Conservation (phyloP, 2,113 vertebrate genomes). For the Notothenia rossii region DNA sequence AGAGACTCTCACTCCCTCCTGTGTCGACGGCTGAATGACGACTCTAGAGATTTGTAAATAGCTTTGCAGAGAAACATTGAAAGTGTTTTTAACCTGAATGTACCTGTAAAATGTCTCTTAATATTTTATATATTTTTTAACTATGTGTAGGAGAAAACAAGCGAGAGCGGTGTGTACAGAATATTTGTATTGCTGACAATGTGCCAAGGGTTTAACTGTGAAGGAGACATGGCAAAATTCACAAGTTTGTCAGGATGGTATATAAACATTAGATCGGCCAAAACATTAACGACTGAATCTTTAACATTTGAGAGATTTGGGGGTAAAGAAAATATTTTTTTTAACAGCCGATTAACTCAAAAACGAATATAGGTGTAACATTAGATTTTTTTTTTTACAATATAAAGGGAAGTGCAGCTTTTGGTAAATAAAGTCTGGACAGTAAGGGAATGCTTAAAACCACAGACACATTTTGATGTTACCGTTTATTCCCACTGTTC, state of each 20-base stretch:
- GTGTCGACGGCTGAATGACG: slow-evolving; percentile 62
- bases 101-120: slow-evolving; percentile 73
- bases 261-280: not conserved
- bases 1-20: slow-evolving; percentile 6
- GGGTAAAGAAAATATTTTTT: not conserved
- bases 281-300: not conserved
- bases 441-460: not conserved
- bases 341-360: too few species aligned
- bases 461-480: not conserved
- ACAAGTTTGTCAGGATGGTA: not conserved
- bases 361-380: not conserved
- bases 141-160: slow-evolving; percentile 59
- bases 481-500: not conserved
- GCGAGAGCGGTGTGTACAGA: slow-evolving; percentile 25
- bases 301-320: not conserved
- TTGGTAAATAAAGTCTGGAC: not conserved
- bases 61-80: slow-evolving; percentile 54
- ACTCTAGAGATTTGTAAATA: slow-evolving; percentile 75
- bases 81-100: slow-evolving; percentile 76
- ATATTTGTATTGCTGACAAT: slow-evolving; percentile 49
- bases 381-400: not conserved
- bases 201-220: slow-evolving; percentile 53
- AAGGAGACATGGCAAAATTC: slow-evolving; percentile 10
- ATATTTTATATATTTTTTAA: slow-evolving; percentile 80
- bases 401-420: not conserved